A percentile compares a stretch with the other conserved stretches of the same genome.
Conservation (phyloP, 2,888 invertebrate genomes). For the Pristionchus exspectatus region DNA sequence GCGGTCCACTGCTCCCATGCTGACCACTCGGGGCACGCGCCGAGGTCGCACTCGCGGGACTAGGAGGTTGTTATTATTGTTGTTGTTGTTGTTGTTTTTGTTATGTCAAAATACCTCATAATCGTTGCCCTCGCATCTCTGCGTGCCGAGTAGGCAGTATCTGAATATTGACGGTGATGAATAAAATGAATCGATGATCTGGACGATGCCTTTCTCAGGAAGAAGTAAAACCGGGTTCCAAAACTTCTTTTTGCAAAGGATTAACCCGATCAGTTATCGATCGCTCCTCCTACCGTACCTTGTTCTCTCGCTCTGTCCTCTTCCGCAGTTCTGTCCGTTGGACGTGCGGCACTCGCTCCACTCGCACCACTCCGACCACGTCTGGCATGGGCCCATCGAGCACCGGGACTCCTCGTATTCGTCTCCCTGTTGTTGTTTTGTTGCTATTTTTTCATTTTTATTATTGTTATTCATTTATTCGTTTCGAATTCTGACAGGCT, state of each 20-base stretch:
- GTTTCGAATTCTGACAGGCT: too few species aligned
- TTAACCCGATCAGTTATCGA: not conserved
- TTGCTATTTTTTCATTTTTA: too few species aligned
- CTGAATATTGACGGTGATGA: not conserved
- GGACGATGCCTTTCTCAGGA: too few species aligned
- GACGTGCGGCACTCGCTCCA: constrained; percentile 61
- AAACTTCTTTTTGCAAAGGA: not conserved
- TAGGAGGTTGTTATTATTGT: constrained; percentile 39
- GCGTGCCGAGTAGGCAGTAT: constrained; percentile 73
- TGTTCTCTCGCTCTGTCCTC: constrained; percentile 68
- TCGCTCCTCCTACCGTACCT: constrained; percentile 55
- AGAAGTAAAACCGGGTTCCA: too few species aligned
- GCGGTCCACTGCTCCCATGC: constrained; percentile 72
- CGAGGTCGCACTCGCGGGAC: constrained; percentile 68
- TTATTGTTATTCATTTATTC: too few species aligned
- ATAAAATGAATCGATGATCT: too few species aligned
- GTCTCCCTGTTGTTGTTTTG: constrained; percentile 58
- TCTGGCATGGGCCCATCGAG: constrained; percentile 71
- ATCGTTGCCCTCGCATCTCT: constrained; percentile 73
- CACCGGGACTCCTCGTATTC: constrained; percentile 69
- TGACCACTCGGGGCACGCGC: constrained; percentile 73
- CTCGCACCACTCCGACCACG: constrained; percentile 76
- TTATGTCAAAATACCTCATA: constrained; percentile 60
- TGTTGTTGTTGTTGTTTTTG: not conserved
- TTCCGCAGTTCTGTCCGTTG: constrained; percentile 62